Conservation (phyloP, 2,888 invertebrate genomes). For the Sminthurinus aureus region DNA sequence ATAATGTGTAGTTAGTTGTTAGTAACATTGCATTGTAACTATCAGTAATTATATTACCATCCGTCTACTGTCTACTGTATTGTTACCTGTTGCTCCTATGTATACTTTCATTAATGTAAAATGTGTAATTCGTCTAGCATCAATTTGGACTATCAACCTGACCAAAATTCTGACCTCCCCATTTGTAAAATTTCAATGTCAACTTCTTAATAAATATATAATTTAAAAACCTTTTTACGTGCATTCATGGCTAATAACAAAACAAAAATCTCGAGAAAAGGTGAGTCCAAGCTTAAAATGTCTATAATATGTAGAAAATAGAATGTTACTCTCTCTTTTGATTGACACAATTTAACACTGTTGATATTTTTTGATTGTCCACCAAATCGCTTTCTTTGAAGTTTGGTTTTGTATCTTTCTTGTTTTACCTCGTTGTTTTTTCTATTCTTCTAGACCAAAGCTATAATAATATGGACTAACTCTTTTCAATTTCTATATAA, state of each 20-base stretch:
- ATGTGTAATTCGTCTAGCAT: background rate
- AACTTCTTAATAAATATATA: background rate
- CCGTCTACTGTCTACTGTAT: too few species aligned
- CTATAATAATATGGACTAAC: too few species aligned
- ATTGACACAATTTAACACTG: too few species aligned
- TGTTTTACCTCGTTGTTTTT: too few species aligned
- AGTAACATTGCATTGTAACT: too few species aligned
- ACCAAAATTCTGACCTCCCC: background rate
- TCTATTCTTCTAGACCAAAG: too few species aligned
- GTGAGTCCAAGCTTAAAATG: conserved; percentile 14
- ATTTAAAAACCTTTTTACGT: background rate
- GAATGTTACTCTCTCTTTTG: background rate
- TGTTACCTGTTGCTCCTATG: background rate
- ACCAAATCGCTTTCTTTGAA: too few species aligned
- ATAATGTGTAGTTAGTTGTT: too few species aligned
- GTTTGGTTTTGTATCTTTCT: too few species aligned
- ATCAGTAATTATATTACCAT: too few species aligned
- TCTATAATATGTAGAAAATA: background rate
- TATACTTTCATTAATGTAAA: background rate
- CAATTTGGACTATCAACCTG: background rate
- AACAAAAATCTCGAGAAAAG: background rate
- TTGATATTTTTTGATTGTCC: too few species aligned
- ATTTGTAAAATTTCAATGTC: background rate
- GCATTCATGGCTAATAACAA: conserved; percentile 21
- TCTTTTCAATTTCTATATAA: too few species aligned